Base-by-base conservation (phyloP, 2,113 vertebrate species). In the Pagrus major region DNA sequence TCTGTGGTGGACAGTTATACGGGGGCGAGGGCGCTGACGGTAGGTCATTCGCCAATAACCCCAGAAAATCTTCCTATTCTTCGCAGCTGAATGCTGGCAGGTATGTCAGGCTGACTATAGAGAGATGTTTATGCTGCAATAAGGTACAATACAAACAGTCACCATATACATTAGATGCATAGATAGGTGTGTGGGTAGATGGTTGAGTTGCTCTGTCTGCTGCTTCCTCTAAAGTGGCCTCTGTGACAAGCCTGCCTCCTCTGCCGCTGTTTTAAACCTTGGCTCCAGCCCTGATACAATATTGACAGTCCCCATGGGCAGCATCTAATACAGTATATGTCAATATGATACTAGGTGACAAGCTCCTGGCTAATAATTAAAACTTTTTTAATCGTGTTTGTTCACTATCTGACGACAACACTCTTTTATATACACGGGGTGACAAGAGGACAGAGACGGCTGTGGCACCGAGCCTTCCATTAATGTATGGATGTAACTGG, bases 221-320 rank as follows among this genome's bases (percentile, higher is more conserved):
- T 33, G 25, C 8, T 25, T 52, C 27, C 11, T 55, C 23, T 70
- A 31, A 14, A 46, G 25, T 11, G 9, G 31, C 55, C 20, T 60
- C 33, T 14, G 37, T 23, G 25, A 31, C 20, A 31, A 12, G 9
- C 49, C 60, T 35, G 35, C 29, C 16, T 56, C 63, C 52, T 56
- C 61, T 39, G n/a, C 6, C 51, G 49, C 18, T 5, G 41, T 29
- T 58, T 31, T 67, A 58, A 76, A 67, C 51, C 52, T 58, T 27
- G 42, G 42, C 52, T 49, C 63, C 21, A 37, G 63, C 23, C 52
- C 39, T 58, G 33, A 59, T 49, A 4, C 61, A 27, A 47, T 76
- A 68, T 54, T 49, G 52, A 76, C 63, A 59, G 18, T 29, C 41
- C 64, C 52, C 33, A 21, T 66, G 1, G 7, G 51, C 16, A 1